phyloP scores from a whole-genome alignment of 1,140 invertebrate species.

The Fopius arisanus region DNA sequence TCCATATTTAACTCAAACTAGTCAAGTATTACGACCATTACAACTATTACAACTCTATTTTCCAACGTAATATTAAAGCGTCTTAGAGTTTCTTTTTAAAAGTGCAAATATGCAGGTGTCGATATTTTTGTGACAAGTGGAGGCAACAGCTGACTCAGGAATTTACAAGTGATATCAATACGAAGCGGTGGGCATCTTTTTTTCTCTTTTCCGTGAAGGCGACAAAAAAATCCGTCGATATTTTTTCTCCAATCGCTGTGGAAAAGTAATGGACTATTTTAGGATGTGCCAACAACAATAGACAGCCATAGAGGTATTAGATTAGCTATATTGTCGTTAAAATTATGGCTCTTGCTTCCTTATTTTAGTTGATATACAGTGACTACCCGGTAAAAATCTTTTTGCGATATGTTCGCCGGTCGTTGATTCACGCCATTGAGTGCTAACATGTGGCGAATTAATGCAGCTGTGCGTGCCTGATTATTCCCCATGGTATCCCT shows the following conservation, averaged over 20 bases:
- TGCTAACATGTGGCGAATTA: neutral
- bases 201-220: too few species aligned
- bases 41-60: too few species aligned
- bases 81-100: neutral
- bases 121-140: conserved; percentile 7
- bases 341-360: too few species aligned
- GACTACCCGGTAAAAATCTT: too few species aligned
- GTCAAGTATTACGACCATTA: too few species aligned
- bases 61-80: too few species aligned
- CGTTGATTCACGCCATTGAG: neutral
- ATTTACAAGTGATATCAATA: conserved; percentile 4
- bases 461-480: neutral
- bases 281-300: neutral
- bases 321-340: too few species aligned
- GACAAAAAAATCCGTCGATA: neutral
- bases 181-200: neutral
- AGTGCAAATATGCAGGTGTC: neutral
- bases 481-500: neutral
- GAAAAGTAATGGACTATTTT: neutral
- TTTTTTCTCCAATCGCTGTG: neutral
- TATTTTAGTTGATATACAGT: too few species aligned
- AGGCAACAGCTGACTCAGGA: neutral
- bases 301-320: neutral
- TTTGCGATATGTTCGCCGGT: too few species aligned
- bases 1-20: neutral